Evolutionary conservation across 1,140 invertebrate genomes (phyloP), one percentile per base, ranked within the genome.

Genomic region (Cyclina sinensis): DNA sequence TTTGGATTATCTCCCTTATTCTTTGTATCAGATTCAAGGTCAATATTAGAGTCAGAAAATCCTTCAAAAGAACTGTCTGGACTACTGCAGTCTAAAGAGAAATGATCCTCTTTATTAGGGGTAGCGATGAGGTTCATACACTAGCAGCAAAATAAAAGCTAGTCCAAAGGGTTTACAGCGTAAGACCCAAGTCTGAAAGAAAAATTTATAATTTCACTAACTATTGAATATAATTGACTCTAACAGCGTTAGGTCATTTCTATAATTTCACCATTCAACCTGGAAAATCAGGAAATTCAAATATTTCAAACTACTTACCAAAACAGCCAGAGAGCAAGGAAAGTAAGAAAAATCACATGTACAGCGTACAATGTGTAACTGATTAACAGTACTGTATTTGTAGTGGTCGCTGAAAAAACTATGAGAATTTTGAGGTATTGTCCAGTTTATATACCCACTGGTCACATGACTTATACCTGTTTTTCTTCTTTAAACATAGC

Each of bases 401-500:
- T n/a, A n/a, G 14, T n/a, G 51, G 51, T 57, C 51, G 51, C 51
- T 57, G n/a, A 57, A 57, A 57, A 11, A 57, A 57, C 24, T 70
- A 70, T 70, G 65, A 70, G 65, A 18, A 3, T 70, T 32, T 32
- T 39, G 12, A 16, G 2, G 27, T 16, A 3, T 16, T 24, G 4
- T 70, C 24, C 11, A 4, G 65, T 4, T 14, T 70, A 9, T 70
- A 70, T 70, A 21, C 65, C 4, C 2, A 9, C 3, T 9, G 5
- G 24, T 70, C 65, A 70, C 30, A 27, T 70, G 65, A 70, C 65
- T 21, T 5, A 39, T 4, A 27, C 14, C 4, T 70, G n/a, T 18
- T 9, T 70, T 70, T 30, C 21, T 9, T 32, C 30, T 70, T 70
- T 30, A 70, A 70, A 70, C n/a, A n/a, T 70, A 70, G 65, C 65